Base-by-base conservation (phyloP, 2,888 invertebrate species). In the Meteorus cinctellus region DNA sequence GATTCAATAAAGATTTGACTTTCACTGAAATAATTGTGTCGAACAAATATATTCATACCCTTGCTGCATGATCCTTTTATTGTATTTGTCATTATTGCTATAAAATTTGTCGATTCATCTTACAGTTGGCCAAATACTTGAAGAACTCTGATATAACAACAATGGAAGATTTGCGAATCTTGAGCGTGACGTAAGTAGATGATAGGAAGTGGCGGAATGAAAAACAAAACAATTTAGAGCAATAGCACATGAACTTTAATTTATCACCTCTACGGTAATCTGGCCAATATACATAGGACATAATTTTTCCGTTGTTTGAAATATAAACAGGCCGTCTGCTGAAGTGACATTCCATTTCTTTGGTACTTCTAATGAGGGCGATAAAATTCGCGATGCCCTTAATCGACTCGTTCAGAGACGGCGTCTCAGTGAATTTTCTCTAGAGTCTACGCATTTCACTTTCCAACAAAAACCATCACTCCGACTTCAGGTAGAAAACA, bases 401-500 rank as follows among this genome's bases (percentile, higher is more conserved):
- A 92, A 91, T 79, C 90, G 91, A 79, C 91, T 93, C 90, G 92
- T 93, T 63, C 92, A 93, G 81, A 91, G 92, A 51, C 92, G 92
- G 59, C 91, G 92, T 34, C 91, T 93, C 72, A 92, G 92, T 55
- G 93, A 93, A 83, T 90, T 93, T 76, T 92, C 92, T 51, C 87
- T 94, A 69, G 92, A 92, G 36, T 93, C 94, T 0, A 93, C 94
- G 76, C 93, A 93, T 82, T 92, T 94, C 82, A 92, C 93, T 74
- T 93, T 95, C 80, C 92, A 93, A 77, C 94, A 94, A 90, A 94
- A 95, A 82, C 94, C 95, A 1, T 93, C 94, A 0, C 90, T 95
- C 0, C 92, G 92, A 82, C 90, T 95, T 79, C 92, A 95, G 91
- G 95, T 95, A 68, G 19, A 55, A 55, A 10, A 41, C 36, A 36